Evolutionary conservation across 2,888 invertebrate genomes (phyloP), one percentile per base, ranked within the genome.

Genomic region (Cenopis cana): DNA sequence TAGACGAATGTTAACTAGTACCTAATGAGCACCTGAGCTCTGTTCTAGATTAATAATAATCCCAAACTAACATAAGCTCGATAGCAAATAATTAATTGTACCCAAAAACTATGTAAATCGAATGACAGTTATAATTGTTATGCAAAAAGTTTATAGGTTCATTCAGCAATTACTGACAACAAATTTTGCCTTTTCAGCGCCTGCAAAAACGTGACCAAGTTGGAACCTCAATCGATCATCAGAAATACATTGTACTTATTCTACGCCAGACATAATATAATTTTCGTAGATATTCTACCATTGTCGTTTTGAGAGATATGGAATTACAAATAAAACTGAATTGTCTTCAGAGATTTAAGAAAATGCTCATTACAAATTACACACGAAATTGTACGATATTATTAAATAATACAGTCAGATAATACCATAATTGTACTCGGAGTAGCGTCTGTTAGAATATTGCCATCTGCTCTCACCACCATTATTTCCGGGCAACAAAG

Each of bases 401-500:
- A 29, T 59, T 33, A 38, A 67, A 46, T 49, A 41, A 55, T 59
- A 24, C 29, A 52, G 20, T 70, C 55, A 24, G 55, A 20, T 50
- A 54, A 46, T 29, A 36, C 14, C 24, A 38, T 17, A 24, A 61
- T 75, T 74, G 56, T 68, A 70, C 72, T 73, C 60, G 68, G 57
- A 64, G 68, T 59, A 74, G 62, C 66, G 71, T 75, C 71, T 75
- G 74, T 75, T 73, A 73, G 24, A 77, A 75, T 74, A 75, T 76
- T 74, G 55, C 74, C 78, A 77, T 83, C 83, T 84, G 82, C 77
- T 81, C 76, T 77, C 74, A 66, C 73, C 76, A 74, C 78, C 81
- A 85, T 89, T 88, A 87, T 85, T 85, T 80, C 83, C 83, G 82
- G 79, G 77, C 78, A 75, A 81, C 82, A 83, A 85, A 85, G 80